Percentiles rank a stretch among this genome's conserved stretches.
phyloP scores from a whole-genome alignment of 1,140 invertebrate genomes.

The Drosophila bocqueti region DNA sequence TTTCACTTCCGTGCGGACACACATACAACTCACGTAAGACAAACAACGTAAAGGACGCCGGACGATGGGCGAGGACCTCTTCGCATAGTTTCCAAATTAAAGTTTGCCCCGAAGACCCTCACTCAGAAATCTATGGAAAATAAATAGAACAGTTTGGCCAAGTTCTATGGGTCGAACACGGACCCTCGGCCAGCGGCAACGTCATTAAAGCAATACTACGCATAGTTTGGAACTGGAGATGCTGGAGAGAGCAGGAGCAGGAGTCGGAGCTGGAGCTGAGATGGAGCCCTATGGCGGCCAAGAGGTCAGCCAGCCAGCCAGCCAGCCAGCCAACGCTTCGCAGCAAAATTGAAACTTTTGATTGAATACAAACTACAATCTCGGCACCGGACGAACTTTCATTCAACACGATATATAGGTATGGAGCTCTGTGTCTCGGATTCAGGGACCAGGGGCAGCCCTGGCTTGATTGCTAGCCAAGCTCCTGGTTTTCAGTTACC shows the following conservation, averaged over 20 bases:
- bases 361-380: constrained; percentile 83
- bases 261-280: constrained; percentile 9
- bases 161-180: constrained; percentile 21
- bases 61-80: constrained; percentile 15
- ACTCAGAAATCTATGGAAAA: constrained; percentile 32
- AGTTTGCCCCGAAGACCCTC: constrained; percentile 44
- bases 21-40: constrained; percentile 37
- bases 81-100: constrained; percentile 75
- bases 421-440: constrained; percentile 21
- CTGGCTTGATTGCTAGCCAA: constrained; percentile 33
- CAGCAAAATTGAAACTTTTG: constrained; percentile 81
- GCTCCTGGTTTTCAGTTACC: constrained; percentile 48
- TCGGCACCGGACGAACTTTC: constrained; percentile 57
- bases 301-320: constrained; percentile 38
- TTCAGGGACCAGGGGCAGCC: constrained; percentile 5
- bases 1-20: constrained; percentile 36
- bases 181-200: constrained; percentile 39
- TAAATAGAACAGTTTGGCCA: constrained; percentile 45
- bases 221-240: constrained; percentile 61
- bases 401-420: constrained; percentile 24
- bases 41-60: constrained; percentile 34
- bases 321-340: constrained; percentile 40
- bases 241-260: background rate
- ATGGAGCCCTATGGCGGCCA: constrained; percentile 28
- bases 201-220: constrained; percentile 75